These are phyloP conservation scores for Bolborhynchus lineola DNA, from an alignment of 2,113 vertebrate species.

Conservation along the genomic window DNA sequence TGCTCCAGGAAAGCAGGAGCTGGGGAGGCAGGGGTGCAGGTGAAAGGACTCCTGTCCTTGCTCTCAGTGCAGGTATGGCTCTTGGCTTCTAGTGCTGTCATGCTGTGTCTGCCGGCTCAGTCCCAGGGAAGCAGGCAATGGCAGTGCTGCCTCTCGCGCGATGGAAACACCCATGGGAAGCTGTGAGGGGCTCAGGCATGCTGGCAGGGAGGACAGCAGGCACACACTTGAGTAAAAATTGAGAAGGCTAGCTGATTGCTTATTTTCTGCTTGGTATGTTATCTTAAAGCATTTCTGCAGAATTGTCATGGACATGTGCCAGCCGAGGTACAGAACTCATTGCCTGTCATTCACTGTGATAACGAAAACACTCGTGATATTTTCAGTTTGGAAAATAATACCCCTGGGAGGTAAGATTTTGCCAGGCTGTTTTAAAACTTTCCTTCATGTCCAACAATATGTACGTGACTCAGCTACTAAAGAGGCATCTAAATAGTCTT, in stretches of 20 bases:
- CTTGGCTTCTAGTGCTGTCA: rapidly evolving
- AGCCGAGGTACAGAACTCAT: not conserved
- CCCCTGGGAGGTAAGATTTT: not conserved
- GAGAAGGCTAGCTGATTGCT: not conserved
- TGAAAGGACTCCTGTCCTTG: not conserved
- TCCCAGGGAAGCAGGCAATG: rapidly evolving
- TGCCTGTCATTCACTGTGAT: not conserved
- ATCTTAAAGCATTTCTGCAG: not conserved
- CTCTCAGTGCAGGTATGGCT: not conserved
- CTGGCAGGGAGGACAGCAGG: not conserved
- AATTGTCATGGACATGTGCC: not conserved
- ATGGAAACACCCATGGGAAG: not conserved
- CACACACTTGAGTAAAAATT: not conserved
- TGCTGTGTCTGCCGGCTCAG: not conserved
- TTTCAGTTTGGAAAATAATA: slow-evolving; percentile 15
- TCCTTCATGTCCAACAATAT: slow-evolving; percentile 35
- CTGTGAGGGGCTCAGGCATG: not conserved
- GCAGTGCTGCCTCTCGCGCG: rapidly evolving
- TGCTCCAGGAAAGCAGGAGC: not conserved
- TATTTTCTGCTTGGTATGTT: not conserved
- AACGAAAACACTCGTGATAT: not conserved
- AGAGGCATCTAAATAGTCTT: slow-evolving; percentile 60
- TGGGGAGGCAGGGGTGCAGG: not conserved
- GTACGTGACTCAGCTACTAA: slow-evolving; percentile 67
- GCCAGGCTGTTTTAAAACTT: slow-evolving; percentile 40